Evolutionary conservation across 2,888 invertebrate species (phyloP), one percentile per base, ranked within the genome.

Genomic region (Platycnemis pennipes): DNA sequence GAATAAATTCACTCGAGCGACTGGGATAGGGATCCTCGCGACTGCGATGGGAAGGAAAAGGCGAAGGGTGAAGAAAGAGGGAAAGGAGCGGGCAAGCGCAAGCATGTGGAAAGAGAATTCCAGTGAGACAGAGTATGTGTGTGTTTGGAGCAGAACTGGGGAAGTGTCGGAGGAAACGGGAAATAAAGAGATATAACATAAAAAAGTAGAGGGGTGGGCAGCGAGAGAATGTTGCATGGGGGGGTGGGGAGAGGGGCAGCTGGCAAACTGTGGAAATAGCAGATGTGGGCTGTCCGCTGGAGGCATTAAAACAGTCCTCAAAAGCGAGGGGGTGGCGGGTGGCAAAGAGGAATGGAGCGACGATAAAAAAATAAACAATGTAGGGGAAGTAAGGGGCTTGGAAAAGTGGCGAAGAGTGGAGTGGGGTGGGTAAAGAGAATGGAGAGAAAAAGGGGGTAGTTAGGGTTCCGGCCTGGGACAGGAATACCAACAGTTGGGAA

Each of bases 211-310:
- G 22, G 26, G 22, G 63, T 2, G 0, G n/a, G n/a, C n/a, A n/a
- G n/a, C n/a, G n/a, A n/a, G n/a, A n/a, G n/a, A n/a, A n/a, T n/a
- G n/a, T n/a, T n/a, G n/a, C n/a, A n/a, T n/a, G n/a, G 69, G 69
- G 69, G 8, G 77, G 77, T 31, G 4, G 77, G 37, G 91, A 44
- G 44, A n/a, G 8, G 37, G 89, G 44, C 63, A 56, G 44, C 63
- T 91, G 91, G 91, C 49, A 56, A 63, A n/a, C 63, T 63, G 63
- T 91, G 91, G 91, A 91, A 91, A 91, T 37, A 63, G 91, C 63
- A 91, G 91, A 91, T 91, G 91, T 91, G 91, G 91, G 91, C 91
- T 63, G 56, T 56, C 91, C 91, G 63, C 91, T 91, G 42, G 91
- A 91, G 69, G 91, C 91, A 91, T 91, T 91, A 91, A 91, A 91